Conservation (phyloP, 2,888 invertebrate genomes). For the Caenorhabditis sinica region DNA sequence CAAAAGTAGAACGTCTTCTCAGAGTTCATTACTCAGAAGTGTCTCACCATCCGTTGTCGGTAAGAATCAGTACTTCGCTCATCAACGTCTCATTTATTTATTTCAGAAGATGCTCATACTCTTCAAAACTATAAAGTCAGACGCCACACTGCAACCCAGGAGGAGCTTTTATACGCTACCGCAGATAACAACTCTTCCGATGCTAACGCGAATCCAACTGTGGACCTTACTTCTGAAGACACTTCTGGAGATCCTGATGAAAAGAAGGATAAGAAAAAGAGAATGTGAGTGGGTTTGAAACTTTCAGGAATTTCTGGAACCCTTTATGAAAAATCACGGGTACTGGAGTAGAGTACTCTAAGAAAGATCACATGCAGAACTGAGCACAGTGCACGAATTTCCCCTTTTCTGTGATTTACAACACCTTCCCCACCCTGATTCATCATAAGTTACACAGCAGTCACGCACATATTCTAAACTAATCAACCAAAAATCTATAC, state of each 20-base stretch:
- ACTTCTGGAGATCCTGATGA: slow-evolving; percentile 41
- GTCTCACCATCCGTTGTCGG: slow-evolving; percentile 66
- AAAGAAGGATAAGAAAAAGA: slow-evolving; percentile 51
- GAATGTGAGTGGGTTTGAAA: slow-evolving; percentile 41
- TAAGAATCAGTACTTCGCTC: slow-evolving; percentile 1
- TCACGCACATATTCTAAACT: slow-evolving; percentile 23
- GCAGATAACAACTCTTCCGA: slow-evolving; percentile 39
- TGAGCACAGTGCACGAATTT: slow-evolving; percentile 14
- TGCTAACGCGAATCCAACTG: slow-evolving; percentile 21
- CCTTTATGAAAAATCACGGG: background rate
- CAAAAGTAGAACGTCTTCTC: slow-evolving; percentile 65
- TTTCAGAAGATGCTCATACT: slow-evolving; percentile 62
- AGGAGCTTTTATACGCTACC: slow-evolving; percentile 87
- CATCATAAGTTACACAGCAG: background rate
- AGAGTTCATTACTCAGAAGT: slow-evolving; percentile 60
- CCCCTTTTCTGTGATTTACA: slow-evolving; percentile 15
- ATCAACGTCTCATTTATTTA: too few relatives aligned
- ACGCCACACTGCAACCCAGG: slow-evolving; percentile 87
- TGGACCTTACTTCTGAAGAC: background rate
- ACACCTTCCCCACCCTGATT: slow-evolving; percentile 3
- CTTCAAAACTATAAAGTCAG: slow-evolving; percentile 86
- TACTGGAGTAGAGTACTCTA: too few relatives aligned
- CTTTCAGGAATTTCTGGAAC: background rate
- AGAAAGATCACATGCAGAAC: background rate
- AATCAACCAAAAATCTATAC: slow-evolving; percentile 30